Base-by-base conservation (phyloP, 2,113 vertebrate genomes). In the Forbesichthys papilliferus region DNA sequence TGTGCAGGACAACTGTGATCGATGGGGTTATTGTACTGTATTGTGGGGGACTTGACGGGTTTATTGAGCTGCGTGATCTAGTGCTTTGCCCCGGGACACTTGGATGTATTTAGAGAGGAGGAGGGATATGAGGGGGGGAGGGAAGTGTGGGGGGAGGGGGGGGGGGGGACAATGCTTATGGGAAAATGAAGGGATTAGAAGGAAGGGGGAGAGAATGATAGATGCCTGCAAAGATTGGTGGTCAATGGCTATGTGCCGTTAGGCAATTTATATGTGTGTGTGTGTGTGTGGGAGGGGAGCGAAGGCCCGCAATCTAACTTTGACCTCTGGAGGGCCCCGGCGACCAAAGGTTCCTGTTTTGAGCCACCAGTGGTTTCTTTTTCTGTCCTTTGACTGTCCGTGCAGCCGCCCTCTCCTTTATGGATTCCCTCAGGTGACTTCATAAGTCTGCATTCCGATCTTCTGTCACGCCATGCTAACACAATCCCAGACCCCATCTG, bases 51-150 rank as follows among this genome's bases (percentile, higher is more conserved):
- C 65, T 80, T 86, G 85, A 89, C 83, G 80, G 86, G 81, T 89
- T 89, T 89, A 90, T 91, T 90, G 87, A 84, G 85, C 87, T 81
- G 70, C 75, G 75, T 91, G 88, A 91, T 90, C 51, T 89, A 88
- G 83, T 88, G 86, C 83, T 71, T 34, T 58, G 81, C 87, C 88
- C 77, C 74, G 67, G 87, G 89, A 88, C 79, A 77, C 74, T 60
- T 61, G 76, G 87, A 91, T 87, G 79, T 77, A 83, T 84, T 87
- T 83, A 86, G 80, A 69, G 81, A 86, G 81, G 79, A 59, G 53
- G 47, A 74, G 27, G 36, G 73, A 11, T 20, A 46, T 60, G 71
- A 67, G 48, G 20, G 58, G 34, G 10, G 52, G n/a, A 77, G 61
- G 55, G 42, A 71, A 27, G 16, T 16, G 16, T 16, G 16, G 0